phyloP scores from a whole-genome alignment of 2,113 vertebrate species.

The Callipepla squamata region DNA sequence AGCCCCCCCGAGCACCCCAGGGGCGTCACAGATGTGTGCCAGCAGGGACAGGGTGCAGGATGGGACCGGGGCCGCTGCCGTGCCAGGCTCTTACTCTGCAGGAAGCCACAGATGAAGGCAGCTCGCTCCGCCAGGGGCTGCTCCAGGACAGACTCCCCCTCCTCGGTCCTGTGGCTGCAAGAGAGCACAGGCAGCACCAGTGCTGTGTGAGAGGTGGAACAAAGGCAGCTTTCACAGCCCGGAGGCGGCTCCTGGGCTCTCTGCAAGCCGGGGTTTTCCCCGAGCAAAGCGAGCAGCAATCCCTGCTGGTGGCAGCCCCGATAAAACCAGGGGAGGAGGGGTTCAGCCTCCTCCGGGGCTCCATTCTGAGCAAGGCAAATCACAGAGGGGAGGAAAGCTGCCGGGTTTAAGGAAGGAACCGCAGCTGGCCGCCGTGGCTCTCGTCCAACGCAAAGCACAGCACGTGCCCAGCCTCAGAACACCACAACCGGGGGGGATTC shows the following conservation, averaged over 20 bases:
- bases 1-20: background rate
- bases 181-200: accelerated
- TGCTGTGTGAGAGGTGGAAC: background rate
- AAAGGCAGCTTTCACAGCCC: accelerated
- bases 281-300: background rate
- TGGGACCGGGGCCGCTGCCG: too few species aligned
- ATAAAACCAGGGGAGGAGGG: background rate
- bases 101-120: conserved; percentile 77
- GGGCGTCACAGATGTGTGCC: background rate
- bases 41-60: background rate
- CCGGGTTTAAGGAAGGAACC: background rate
- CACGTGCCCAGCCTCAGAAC: background rate
- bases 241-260: background rate
- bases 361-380: too few species aligned
- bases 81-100: conserved; percentile 82
- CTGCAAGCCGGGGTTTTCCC: background rate
- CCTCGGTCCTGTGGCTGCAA: conserved; percentile 81
- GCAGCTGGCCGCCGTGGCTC: background rate
- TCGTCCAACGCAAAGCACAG: background rate
- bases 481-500: too few species aligned
- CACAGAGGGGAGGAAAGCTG: too few species aligned
- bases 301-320: background rate
- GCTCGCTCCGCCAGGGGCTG: conserved; percentile 74
- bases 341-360: background rate
- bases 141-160: conserved; percentile 49